A percentile compares a stretch with the other conserved stretches of the same genome.
These are phyloP conservation scores for Heterodera schachtii DNA, from an alignment of 1,140 invertebrate species.

Conservation along the genomic window DNA sequence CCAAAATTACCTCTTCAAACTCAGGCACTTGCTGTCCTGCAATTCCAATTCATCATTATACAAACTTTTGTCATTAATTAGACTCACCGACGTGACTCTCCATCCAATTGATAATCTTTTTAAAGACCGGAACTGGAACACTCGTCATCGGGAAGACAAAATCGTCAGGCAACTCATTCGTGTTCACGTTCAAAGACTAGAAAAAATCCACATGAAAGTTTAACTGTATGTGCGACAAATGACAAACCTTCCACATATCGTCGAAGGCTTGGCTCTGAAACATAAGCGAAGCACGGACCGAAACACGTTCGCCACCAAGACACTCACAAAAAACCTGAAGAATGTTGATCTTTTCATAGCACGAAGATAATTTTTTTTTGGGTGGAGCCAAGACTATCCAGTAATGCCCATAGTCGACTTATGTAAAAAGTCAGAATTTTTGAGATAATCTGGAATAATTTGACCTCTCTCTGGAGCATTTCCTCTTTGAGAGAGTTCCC, in stretches of 20 bases:
- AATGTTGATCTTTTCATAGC: neutral
- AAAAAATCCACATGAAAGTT: no score
- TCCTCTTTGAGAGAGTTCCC: no score
- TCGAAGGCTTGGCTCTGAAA: slow-evolving; percentile 15
- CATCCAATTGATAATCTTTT: slow-evolving; percentile 35
- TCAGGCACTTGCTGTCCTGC: slow-evolving; percentile 23
- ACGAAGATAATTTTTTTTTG: no score
- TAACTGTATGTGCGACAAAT: neutral
- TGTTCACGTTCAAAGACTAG: neutral
- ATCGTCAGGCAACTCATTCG: neutral
- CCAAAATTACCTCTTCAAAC: slow-evolving; percentile 9
- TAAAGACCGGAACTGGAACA: slow-evolving; percentile 2
- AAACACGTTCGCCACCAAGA: neutral
- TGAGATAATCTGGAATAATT: no score
- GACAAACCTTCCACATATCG: slow-evolving; percentile 19
- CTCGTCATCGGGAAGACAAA: slow-evolving; percentile 21
- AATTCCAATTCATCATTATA: neutral
- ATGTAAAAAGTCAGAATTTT: no score
- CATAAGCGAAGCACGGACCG: slow-evolving; percentile 12
- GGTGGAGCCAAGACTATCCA: no score
- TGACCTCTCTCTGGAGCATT: no score
- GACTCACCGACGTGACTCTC: slow-evolving; percentile 35
- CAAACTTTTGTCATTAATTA: neutral
- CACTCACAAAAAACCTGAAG: slow-evolving; percentile 8
- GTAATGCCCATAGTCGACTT: no score